phyloP scores from a whole-genome alignment of 1,140 invertebrate genomes.

The Nephila pilipes region DNA sequence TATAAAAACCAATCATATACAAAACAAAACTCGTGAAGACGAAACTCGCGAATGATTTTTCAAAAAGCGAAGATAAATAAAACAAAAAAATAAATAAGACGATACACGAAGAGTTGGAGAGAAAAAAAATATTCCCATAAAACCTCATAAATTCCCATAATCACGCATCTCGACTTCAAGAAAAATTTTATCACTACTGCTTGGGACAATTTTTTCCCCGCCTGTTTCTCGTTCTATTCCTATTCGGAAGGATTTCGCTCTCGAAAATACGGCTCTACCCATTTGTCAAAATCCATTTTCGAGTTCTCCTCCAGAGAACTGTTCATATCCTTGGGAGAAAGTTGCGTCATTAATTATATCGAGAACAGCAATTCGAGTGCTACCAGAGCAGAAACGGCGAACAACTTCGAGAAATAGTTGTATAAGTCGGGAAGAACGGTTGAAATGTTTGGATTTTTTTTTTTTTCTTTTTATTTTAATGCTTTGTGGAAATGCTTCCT shows the following conservation, averaged over 20 bases:
- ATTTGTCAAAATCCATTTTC: constrained; percentile 67
- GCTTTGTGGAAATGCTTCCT: not conserved
- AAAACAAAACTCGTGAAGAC: not conserved
- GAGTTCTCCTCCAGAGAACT: constrained; percentile 7
- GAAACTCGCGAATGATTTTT: not conserved
- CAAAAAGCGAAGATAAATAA: not conserved
- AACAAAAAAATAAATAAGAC: constrained; percentile 15
- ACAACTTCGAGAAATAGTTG: not conserved
- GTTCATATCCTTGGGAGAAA: constrained; percentile 41
- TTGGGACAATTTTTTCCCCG: not conserved
- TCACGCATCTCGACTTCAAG: constrained; percentile 52
- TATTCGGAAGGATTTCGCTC: not conserved
- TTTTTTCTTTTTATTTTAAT: not conserved
- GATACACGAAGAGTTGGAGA: not conserved
- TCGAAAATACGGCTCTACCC: constrained; percentile 34
- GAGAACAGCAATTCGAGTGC: not conserved
- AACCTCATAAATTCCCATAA: constrained; percentile 51
- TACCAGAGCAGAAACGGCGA: no score
- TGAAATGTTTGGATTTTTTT: no score
- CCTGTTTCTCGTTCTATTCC: not conserved
- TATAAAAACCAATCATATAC: not conserved
- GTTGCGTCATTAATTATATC: constrained; percentile 64
- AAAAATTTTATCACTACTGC: constrained; percentile 47
- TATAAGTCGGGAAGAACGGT: no score
- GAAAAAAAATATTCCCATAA: constrained; percentile 2